Percentiles rank a stretch among this genome's conserved stretches.
Evolutionary conservation across 2,888 invertebrate genomes (phyloP).

Genomic region (Saturnia pavonia): DNA sequence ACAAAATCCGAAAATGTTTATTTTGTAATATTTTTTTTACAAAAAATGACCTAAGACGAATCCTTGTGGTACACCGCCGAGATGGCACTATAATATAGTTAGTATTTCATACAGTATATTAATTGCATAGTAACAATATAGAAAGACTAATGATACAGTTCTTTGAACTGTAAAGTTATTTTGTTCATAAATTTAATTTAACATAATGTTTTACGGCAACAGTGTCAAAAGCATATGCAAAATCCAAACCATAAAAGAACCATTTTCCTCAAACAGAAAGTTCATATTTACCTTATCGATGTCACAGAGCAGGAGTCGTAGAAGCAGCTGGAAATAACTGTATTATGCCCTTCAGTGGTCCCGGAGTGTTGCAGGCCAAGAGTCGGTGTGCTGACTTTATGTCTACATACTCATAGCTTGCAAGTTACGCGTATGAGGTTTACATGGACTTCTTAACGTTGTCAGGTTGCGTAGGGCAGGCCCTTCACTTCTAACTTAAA

Average conservation of each 20-base stretch:
- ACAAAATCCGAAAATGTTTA: not conserved
- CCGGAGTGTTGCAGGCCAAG: conserved; percentile 80
- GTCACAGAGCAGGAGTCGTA: conserved; percentile 31
- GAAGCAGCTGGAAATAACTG: conserved; percentile 75
- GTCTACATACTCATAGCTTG: conserved; percentile 42
- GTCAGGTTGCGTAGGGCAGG: conserved; percentile 81
- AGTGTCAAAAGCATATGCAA: conserved; percentile 15
- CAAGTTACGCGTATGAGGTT: conserved; percentile 21
- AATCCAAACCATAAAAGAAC: conserved; percentile 21
- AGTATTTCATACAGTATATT: not conserved
- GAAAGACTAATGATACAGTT: not conserved
- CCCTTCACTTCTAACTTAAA: conserved; percentile 64
- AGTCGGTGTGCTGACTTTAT: conserved; percentile 74
- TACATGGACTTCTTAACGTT: conserved; percentile 31
- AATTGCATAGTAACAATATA: not conserved
- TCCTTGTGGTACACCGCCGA: conserved; percentile 27
- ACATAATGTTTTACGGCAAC: conserved; percentile 15
- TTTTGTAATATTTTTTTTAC: conserved; percentile 21
- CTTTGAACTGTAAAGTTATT: not conserved
- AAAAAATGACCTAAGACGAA: conserved; percentile 21
- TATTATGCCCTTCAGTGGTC: conserved; percentile 78
- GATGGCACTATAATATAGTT: not conserved
- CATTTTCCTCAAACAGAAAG: conserved; percentile 29
- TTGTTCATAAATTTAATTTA: not conserved
- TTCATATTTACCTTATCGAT: conserved; percentile 61